Conservation (phyloP, 2,888 invertebrate genomes). For the Yponomeuta sedellus region DNA sequence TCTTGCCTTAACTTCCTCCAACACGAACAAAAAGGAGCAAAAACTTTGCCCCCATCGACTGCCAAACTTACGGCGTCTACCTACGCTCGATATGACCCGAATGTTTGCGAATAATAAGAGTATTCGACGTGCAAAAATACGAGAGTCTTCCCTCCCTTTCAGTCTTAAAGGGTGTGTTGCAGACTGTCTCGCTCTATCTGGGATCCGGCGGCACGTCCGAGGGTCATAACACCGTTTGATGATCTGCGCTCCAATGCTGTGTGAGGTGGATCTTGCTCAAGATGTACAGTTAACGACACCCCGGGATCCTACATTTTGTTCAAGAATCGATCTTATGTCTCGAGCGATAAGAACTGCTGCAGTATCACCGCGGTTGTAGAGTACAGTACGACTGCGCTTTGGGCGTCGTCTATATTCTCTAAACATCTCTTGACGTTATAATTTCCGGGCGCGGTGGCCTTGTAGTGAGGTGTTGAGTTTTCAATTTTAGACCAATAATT, state of each 20-base stretch:
- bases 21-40: not conserved
- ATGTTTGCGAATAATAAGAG: conserved; percentile 61
- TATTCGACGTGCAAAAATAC: conserved; percentile 58
- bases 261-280: conserved; percentile 64
- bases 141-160: conserved; percentile 37
- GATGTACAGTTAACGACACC: conserved; percentile 26
- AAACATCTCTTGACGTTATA: conserved; percentile 72
- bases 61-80: conserved; percentile 9
- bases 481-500: too few species aligned
- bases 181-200: conserved; percentile 44
- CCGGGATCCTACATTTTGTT: too few species aligned
- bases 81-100: conserved; percentile 39
- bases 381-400: conserved; percentile 69
- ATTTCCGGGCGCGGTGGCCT: conserved; percentile 56
- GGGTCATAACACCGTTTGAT: conserved; percentile 74
- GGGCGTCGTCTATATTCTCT: conserved; percentile 74
- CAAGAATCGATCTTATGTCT: too few species aligned
- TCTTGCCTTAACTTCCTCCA: not conserved
- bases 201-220: conserved; percentile 67
- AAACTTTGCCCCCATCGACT: conserved; percentile 16
- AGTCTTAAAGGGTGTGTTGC: conserved; percentile 30
- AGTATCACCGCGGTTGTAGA: too few species aligned
- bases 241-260: conserved; percentile 76
- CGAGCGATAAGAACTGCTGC: too few species aligned
- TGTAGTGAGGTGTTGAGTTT: conserved; percentile 30